Evolutionary conservation across 1,140 invertebrate species (phyloP).

Genomic region (Pemphigus obesinymphae): DNA sequence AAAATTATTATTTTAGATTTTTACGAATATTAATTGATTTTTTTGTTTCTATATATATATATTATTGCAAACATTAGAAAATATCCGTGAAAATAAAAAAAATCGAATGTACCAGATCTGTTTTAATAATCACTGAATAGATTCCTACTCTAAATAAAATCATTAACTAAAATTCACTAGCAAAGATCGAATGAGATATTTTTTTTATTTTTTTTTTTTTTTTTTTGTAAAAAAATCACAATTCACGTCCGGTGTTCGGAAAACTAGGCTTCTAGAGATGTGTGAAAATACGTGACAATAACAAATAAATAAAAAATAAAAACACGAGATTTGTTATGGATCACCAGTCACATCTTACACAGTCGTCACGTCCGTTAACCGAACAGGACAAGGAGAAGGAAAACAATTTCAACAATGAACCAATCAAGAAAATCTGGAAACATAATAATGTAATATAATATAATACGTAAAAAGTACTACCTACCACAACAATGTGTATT

Average conservation of each 20-base stretch:
- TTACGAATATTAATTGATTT: too few species aligned
- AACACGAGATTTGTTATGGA: background rate
- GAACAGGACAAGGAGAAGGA: conserved; percentile 17
- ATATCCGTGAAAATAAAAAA: too few species aligned
- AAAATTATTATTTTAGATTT: too few species aligned
- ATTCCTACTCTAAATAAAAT: background rate
- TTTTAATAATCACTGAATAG: background rate
- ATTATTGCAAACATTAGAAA: too few species aligned
- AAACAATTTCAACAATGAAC: conserved; percentile 8
- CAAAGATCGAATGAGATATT: background rate
- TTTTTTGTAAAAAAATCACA: conserved; percentile 1
- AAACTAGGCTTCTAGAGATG: conserved; percentile 14
- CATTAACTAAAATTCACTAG: background rate
- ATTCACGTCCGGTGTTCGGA: conserved; percentile 23
- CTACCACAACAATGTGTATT: background rate
- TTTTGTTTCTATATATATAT: too few species aligned
- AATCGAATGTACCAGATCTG: background rate
- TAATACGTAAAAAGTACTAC: too few species aligned
- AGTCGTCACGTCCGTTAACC: background rate
- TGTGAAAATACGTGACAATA: conserved; percentile 18
- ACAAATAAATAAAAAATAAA: background rate
- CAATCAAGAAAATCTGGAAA: too few species aligned
- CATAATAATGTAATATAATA: too few species aligned
- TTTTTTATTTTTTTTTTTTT: too few species aligned
- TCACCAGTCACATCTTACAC: background rate